A percentile compares a stretch with the other conserved stretches of the same genome.
Evolutionary conservation across 2,888 invertebrate genomes (phyloP).

Genomic region (Entomobrya proxima): DNA sequence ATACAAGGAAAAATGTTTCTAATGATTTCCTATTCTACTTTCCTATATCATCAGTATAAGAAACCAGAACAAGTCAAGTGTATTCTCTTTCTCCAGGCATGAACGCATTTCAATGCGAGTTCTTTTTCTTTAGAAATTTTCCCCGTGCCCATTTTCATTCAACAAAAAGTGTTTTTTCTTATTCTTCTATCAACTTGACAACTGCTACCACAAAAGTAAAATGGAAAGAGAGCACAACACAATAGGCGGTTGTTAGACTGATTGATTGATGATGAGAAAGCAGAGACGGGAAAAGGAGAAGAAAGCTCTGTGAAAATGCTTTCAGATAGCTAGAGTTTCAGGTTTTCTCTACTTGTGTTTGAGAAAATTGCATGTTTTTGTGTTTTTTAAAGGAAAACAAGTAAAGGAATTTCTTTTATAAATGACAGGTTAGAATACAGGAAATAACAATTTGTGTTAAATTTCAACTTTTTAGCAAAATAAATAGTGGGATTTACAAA

Average conservation of each 20-base stretch:
- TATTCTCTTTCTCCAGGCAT: neutral
- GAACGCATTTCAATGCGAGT: too few species aligned
- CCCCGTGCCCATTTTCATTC: neutral
- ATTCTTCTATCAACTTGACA: neutral
- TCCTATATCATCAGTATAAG: neutral
- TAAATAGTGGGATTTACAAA: too few species aligned
- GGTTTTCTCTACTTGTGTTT: too few species aligned
- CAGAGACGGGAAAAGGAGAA: neutral
- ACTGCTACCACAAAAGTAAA: too few species aligned
- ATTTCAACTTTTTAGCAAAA: too few species aligned
- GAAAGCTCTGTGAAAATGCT: neutral
- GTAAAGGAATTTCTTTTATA: neutral
- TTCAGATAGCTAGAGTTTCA: neutral
- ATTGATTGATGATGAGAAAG: constrained; percentile 29
- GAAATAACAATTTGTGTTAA: neutral
- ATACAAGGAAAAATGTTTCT: too few species aligned
- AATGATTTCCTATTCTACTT: neutral
- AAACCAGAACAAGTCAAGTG: neutral
- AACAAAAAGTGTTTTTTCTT: neutral
- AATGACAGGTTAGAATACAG: too few species aligned
- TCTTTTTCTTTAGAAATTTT: neutral
- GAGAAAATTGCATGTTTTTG: neutral
- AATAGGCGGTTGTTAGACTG: neutral
- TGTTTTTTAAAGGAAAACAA: too few species aligned
- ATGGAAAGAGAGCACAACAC: neutral